Evolutionary conservation across 2,113 vertebrate genomes (phyloP).

Genomic region (Stigmatopora nigra): DNA sequence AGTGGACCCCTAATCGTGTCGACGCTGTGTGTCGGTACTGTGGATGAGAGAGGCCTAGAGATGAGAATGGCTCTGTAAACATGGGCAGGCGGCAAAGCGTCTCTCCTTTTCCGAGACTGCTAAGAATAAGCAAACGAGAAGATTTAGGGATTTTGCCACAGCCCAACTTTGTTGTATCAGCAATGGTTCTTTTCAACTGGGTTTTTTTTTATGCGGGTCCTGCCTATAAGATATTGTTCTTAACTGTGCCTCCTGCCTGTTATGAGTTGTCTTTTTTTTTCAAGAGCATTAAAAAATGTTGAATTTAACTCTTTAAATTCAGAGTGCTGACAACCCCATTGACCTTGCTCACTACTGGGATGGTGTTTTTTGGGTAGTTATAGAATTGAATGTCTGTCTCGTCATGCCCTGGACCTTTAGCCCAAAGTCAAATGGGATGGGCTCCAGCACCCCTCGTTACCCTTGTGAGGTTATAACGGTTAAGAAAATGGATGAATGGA

Average conservation of each 20-base stretch:
- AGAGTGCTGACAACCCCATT: slow-evolving; percentile 24
- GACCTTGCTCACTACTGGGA: slow-evolving; percentile 40
- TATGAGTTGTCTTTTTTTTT: slow-evolving; percentile 57
- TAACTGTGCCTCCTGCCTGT: slow-evolving; percentile 47
- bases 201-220: slow-evolving; percentile 42
- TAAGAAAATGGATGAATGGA: too few species aligned
- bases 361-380: neutral
- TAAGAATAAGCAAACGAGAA: slow-evolving; percentile 63
- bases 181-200: slow-evolving; percentile 47
- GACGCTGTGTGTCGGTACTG: slow-evolving; percentile 59
- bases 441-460: too few species aligned
- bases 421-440: too few species aligned
- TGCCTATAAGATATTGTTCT: slow-evolving; percentile 62
- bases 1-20: slow-evolving; percentile 64
- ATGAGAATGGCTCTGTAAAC: slow-evolving; percentile 68
- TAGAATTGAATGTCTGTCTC: too few species aligned
- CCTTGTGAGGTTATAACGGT: too few species aligned
- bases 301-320: slow-evolving; percentile 41
- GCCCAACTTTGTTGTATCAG: slow-evolving; percentile 63
- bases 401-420: too few species aligned
- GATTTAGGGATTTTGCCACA: slow-evolving; percentile 66
- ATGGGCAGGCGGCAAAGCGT: slow-evolving; percentile 55
- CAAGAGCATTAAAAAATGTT: slow-evolving; percentile 55
- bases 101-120: slow-evolving; percentile 33
- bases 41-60: slow-evolving; percentile 66